Evolutionary conservation across 2,113 vertebrate genomes (phyloP), one percentile per base, ranked within the genome.

Genomic region (Apus apus): DNA sequence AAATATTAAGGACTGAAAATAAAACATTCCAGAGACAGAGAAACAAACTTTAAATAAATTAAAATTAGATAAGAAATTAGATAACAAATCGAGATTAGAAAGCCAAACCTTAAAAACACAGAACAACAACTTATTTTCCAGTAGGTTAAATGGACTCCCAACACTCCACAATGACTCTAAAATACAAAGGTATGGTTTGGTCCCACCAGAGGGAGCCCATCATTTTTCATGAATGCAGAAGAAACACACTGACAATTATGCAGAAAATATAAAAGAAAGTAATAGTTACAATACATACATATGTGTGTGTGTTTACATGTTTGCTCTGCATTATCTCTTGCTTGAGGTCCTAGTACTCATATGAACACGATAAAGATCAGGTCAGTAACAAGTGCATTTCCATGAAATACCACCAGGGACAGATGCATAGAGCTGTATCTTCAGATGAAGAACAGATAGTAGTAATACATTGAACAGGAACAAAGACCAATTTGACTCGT

Each of bases 151-250:
- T 38, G 38, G 27, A 27, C 20, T 88, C 43, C 29, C 16, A 54
- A 38, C 9, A 15, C 13, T 7, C 14, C 53, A 46, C 6, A 23
- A 14, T 9, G 18, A 65, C 23, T 57, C 29, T 61, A 60, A 89
- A 78, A 75, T 32, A 26, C 34, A 87, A 91, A 87, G 16, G 18
- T 95, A 75, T 91, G 94, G 64, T 87, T 94, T 95, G 93, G 94
- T 22, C 94, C 96, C 96, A 96, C 90, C 86, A 97, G 96, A 96
- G 96, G 95, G 93, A 97, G 94, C 94, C 96, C 94, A 87, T 92
- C 95, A 96, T 97, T 95, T 93, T 96, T 95, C 36, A 84, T 48
- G 87, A 88, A 87, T 76, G 57, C 23, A 83, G 84, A 90, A 85
- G 46, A 6, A 76, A 51, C 9, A 77, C 9, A 32, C 18, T 36